Conservation (phyloP, 2,888 invertebrate species). For the Athalia circularis region DNA sequence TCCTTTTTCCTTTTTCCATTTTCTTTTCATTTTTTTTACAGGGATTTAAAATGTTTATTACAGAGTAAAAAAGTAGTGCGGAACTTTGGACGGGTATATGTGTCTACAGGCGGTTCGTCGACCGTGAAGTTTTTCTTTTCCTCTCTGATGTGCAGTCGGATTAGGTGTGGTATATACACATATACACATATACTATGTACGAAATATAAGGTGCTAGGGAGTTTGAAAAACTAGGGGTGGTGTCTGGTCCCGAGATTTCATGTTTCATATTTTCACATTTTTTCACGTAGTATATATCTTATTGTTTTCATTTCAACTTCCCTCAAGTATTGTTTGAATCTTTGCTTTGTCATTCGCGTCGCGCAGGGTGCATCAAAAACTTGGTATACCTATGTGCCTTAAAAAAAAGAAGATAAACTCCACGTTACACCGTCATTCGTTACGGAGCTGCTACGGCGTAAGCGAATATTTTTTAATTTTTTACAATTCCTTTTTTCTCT, state of each 20-base stretch:
- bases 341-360: conserved; percentile 25
- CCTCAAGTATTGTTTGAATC: conserved; percentile 26
- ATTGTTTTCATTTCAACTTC: conserved; percentile 39
- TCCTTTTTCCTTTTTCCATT: no score
- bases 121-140: conserved; percentile 29
- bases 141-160: no score
- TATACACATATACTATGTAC: neutral
- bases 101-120: conserved; percentile 33
- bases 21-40: no score
- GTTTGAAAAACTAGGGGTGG: conserved; percentile 18
- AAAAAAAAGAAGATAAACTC: conserved; percentile 1
- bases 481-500: neutral
- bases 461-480: no score
- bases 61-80: neutral
- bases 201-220: neutral
- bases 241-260: conserved; percentile 21
- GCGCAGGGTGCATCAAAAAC: neutral
- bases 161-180: neutral
- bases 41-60: no score
- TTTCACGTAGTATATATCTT: neutral
- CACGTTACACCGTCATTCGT: no score
- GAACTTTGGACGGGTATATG: conserved; percentile 1
- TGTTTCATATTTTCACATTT: neutral
- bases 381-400: neutral
- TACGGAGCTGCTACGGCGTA: no score